Conservation (phyloP, 2,888 invertebrate genomes). For the Thera britannica region DNA sequence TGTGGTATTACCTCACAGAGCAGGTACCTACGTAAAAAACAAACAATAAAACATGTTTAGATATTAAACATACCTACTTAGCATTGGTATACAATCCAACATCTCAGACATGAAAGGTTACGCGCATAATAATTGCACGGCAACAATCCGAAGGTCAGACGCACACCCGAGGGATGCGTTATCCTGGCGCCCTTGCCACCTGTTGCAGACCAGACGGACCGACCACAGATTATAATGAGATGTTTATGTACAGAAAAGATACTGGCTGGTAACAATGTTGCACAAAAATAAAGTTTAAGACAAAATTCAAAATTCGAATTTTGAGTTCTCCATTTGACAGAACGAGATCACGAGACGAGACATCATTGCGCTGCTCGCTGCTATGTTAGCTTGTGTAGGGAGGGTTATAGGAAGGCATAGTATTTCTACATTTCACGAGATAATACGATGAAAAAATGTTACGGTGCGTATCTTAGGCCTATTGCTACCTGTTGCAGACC, state of each 20-base stretch:
- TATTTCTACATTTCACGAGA: too few species aligned
- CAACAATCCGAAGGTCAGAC: constrained; percentile 53
- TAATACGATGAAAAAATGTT: too few species aligned
- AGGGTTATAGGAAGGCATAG: too few species aligned
- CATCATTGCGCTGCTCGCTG: too few species aligned
- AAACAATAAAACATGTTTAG: too few species aligned
- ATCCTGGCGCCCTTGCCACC: constrained; percentile 43
- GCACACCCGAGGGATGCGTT: constrained; percentile 47
- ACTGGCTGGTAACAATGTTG: not conserved
- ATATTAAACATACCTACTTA: not conserved
- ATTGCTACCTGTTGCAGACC: constrained; percentile 31
- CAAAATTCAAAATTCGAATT: too few species aligned
- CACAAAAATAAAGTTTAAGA: not conserved
- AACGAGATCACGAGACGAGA: too few species aligned
- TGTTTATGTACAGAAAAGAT: not conserved
- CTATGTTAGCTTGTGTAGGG: too few species aligned
- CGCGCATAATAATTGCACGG: constrained; percentile 30
- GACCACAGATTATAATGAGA: constrained; percentile 6
- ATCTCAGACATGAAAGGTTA: constrained; percentile 22
- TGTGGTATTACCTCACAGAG: too few species aligned
- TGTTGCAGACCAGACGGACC: constrained; percentile 29
- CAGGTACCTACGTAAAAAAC: too few species aligned
- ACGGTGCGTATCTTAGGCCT: constrained; percentile 47
- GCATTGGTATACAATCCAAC: not conserved
- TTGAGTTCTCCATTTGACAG: too few species aligned